Conservation (phyloP, 2,113 vertebrate genomes). For the Balaeniceps rex region DNA sequence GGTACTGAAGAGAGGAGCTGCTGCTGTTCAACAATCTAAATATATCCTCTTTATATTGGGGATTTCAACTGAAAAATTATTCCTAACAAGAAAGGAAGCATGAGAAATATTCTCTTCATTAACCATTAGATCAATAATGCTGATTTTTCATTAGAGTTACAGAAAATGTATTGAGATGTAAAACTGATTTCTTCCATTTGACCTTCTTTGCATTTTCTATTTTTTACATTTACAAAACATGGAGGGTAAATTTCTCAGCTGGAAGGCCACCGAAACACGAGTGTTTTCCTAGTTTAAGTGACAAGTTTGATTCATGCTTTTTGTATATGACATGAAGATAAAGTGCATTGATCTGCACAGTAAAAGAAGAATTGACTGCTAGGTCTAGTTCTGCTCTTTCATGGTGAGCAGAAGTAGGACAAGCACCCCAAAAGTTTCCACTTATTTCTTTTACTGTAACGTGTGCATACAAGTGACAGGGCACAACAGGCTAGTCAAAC, state of each 20-base stretch:
- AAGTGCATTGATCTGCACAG: not conserved
- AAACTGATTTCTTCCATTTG: not conserved
- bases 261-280: not conserved
- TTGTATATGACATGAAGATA: not conserved
- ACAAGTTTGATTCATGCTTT: not conserved
- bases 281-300: not conserved
- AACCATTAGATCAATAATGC: not conserved
- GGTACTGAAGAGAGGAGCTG: rapidly evolving
- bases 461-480: not conserved
- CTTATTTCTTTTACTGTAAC: not conserved
- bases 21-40: not conserved
- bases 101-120: not conserved
- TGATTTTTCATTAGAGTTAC: not conserved
- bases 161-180: not conserved
- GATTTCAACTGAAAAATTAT: not conserved
- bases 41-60: not conserved
- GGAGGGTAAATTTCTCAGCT: not conserved
- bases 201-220: not conserved
- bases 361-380: not conserved
- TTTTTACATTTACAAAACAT: not conserved
- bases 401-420: not conserved
- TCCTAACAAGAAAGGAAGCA: not conserved
- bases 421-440: not conserved
- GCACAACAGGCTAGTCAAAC: not conserved
- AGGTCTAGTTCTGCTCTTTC: not conserved